These are phyloP conservation scores for Kuschelorhynchus macadamiae DNA, from an alignment of 2,888 invertebrate species.

Conservation along the genomic window DNA sequence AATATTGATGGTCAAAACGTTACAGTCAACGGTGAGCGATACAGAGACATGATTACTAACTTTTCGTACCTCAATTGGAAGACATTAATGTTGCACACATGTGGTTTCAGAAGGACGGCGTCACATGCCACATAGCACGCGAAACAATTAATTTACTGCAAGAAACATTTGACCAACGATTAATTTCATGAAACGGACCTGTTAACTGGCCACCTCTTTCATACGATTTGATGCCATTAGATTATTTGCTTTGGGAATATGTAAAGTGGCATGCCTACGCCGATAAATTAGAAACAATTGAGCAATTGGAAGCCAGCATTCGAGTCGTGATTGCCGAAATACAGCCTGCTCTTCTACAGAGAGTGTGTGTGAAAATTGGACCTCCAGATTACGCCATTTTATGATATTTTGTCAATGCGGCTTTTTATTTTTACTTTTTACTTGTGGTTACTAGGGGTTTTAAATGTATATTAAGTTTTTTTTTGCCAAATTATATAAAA, in stretches of 20 bases:
- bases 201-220: slow-evolving; percentile 53
- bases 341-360: slow-evolving; percentile 27
- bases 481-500: no score
- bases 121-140: slow-evolving; percentile 46
- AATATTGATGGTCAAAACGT: slow-evolving; percentile 1
- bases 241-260: slow-evolving; percentile 31
- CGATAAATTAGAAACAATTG: slow-evolving; percentile 46
- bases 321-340: slow-evolving; percentile 54
- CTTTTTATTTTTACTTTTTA: no score
- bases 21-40: slow-evolving; percentile 16
- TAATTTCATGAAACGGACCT: slow-evolving; percentile 52
- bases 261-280: slow-evolving; percentile 49
- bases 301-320: slow-evolving; percentile 43
- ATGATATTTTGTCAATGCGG: no score
- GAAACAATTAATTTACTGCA: slow-evolving; percentile 47
- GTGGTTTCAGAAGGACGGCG: slow-evolving; percentile 50
- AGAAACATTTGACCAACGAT: slow-evolving; percentile 18
- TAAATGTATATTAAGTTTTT: no score
- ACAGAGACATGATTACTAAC: slow-evolving; percentile 32
- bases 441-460: no score
- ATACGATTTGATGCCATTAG: slow-evolving; percentile 33
- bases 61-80: slow-evolving; percentile 32
- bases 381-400: no score
- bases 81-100: slow-evolving; percentile 46
- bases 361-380: slow-evolving; percentile 11